phyloP scores from a whole-genome alignment of 2,888 invertebrate species.

The Mythimna pallens region DNA sequence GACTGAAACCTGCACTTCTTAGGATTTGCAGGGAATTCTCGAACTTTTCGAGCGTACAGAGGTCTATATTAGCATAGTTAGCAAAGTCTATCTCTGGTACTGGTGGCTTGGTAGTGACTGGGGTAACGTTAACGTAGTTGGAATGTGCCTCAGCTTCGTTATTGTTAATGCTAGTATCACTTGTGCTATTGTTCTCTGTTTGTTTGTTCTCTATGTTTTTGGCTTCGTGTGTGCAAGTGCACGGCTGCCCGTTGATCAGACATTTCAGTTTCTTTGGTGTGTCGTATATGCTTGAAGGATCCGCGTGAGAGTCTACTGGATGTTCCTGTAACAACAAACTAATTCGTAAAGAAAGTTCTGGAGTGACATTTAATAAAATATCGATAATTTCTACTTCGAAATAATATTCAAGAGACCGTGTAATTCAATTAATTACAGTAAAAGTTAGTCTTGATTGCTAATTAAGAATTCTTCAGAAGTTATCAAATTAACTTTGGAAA shows the following conservation, averaged over 20 bases:
- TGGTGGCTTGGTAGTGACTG: constrained; percentile 75
- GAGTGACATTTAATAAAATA: constrained; percentile 14
- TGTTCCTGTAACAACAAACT: constrained; percentile 82
- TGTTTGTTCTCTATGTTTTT: constrained; percentile 90
- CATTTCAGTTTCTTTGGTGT: constrained; percentile 94
- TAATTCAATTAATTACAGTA: constrained; percentile 43
- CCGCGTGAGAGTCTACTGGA: constrained; percentile 78
- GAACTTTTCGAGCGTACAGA: constrained; percentile 94
- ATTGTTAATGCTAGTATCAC: constrained; percentile 78
- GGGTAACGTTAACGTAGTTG: constrained; percentile 89
- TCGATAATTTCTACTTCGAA: constrained; percentile 18
- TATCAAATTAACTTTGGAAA: constrained; percentile 30
- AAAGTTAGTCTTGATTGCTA: constrained; percentile 32
- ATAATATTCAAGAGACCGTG: constrained; percentile 24
- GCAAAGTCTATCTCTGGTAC: constrained; percentile 82
- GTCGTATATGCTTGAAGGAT: constrained; percentile 92
- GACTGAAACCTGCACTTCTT: constrained; percentile 91
- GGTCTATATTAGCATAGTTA: constrained; percentile 94
- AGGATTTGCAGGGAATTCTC: constrained; percentile 94
- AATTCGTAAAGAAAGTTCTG: constrained; percentile 15
- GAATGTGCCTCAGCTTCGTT: constrained; percentile 77
- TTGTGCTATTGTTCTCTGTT: constrained; percentile 76
- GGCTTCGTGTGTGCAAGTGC: constrained; percentile 87
- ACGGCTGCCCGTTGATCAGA: constrained; percentile 90
- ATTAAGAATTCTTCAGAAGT: constrained; percentile 33